Evolutionary conservation across 2,888 invertebrate species (phyloP), one percentile per base, ranked within the genome.

Genomic region (Ischnura elegans): DNA sequence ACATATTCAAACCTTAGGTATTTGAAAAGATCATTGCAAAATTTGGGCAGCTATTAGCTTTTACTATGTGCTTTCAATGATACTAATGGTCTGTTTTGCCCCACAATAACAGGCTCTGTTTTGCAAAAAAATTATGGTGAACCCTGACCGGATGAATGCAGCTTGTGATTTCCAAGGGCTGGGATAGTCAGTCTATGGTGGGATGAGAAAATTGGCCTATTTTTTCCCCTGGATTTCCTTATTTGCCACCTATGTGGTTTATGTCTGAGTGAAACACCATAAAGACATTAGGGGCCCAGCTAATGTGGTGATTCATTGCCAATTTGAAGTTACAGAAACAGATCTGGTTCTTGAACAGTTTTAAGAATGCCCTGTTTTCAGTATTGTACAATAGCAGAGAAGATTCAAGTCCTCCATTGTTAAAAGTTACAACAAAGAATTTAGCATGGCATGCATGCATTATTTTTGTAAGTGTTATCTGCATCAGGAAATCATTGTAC

Each of bases 1-100:
- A 76, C 36, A 29, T 5, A 36, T 13, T 76, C 76, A 36, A 10
- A n/a, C 36, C 16, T 76, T 36, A 76, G 76, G 76, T 36, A 36
- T 76, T 36, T 76, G 76, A 76, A 76, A 76, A 76, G 76, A 76
- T 76, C 16, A 6, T 25, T 36, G 76, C n/a, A 29, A 76, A 76
- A 36, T 36, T 76, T 36, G 29, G 3, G 25, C 25, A 25, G 21
- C 19, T 19, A 43, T 61, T 61, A 36, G 51, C 51, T 55, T 51
- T 87, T 47, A 21, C 36, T 87, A 25, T 21, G 36, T 5, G 25
- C n/a, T 43, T 86, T n/a, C 46, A 25, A 45, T 45, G 45, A 43
- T 90, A 90, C 90, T 90, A 90, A 90, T 90, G n/a, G 47, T 90
- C n/a, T 90, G 90, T 90, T 90, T 90, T 90, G 66, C 90, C 90